These are phyloP conservation scores for Genyomyrus donnyi DNA, from an alignment of 2,113 vertebrate species.

Conservation along the genomic window DNA sequence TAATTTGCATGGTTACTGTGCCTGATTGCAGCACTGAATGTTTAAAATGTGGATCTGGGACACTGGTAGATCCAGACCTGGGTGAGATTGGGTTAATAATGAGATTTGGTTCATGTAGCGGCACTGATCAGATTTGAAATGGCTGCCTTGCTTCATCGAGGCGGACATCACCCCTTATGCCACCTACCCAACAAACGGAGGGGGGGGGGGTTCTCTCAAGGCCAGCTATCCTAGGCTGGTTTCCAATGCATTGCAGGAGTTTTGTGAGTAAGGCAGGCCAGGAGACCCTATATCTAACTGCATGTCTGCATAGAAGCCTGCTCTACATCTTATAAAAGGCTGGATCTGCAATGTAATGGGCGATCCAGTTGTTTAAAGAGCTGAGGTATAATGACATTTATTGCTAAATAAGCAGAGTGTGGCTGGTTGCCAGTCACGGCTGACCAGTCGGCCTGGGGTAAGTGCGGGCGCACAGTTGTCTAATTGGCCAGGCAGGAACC, in stretches of 20 bases:
- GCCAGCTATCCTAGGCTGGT: background rate
- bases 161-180: background rate
- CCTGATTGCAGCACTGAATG: background rate
- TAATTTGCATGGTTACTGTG: background rate
- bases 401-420: slow-evolving; percentile 14
- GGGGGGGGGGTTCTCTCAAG: background rate
- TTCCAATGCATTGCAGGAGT: background rate
- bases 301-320: background rate
- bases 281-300: background rate
- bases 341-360: background rate
- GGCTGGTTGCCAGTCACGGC: background rate
- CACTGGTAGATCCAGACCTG: background rate
- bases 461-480: background rate
- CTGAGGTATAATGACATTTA: background rate
- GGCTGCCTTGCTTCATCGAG: background rate
- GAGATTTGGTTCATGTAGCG: background rate
- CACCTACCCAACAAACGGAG: background rate
- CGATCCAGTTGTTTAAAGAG: background rate
- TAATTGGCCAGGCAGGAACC: background rate
- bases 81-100: background rate
- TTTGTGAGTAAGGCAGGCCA: background rate
- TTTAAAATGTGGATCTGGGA: background rate
- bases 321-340: background rate
- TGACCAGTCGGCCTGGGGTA: slow-evolving; percentile 1
- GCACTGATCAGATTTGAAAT: slow-evolving; percentile 4